phyloP scores from a whole-genome alignment of 1,140 invertebrate species.

The Sitobion miscanthi region DNA sequence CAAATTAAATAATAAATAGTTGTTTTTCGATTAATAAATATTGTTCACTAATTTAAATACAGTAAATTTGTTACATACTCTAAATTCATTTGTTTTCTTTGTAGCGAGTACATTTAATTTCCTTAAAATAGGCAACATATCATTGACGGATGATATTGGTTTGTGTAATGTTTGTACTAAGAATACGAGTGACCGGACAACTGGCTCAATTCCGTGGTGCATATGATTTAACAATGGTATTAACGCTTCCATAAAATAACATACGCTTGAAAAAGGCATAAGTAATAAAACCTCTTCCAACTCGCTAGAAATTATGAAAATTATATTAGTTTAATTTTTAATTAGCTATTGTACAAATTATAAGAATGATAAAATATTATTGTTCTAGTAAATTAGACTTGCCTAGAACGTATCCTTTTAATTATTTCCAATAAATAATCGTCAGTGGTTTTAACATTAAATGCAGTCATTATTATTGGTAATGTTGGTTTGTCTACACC shows the following conservation, averaged over 20 bases:
- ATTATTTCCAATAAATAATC: slow-evolving; percentile 85
- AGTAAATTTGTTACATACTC: slow-evolving; percentile 65
- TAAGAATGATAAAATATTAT: not conserved
- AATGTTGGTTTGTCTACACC: slow-evolving; percentile 63
- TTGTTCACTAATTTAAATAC: not conserved
- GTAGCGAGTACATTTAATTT: slow-evolving; percentile 70
- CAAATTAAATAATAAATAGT: slow-evolving; percentile 60
- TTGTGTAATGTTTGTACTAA: slow-evolving; percentile 85
- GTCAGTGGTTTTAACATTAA: slow-evolving; percentile 73
- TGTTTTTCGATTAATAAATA: slow-evolving; percentile 52
- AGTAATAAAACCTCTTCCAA: slow-evolving; percentile 87
- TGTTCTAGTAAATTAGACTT: slow-evolving; percentile 56
- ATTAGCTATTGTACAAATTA: not conserved
- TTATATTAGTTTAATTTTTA: slow-evolving; percentile 21
- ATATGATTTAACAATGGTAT: slow-evolving; percentile 71
- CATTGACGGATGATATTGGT: slow-evolving; percentile 75
- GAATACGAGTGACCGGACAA: slow-evolving; percentile 78
- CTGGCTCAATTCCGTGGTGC: slow-evolving; percentile 77
- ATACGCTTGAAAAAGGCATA: slow-evolving; percentile 82
- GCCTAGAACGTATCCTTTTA: slow-evolving; percentile 77
- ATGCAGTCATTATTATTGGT: slow-evolving; percentile 80
- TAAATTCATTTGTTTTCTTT: slow-evolving; percentile 68
- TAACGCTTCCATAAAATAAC: slow-evolving; percentile 78
- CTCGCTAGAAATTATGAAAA: slow-evolving; percentile 68
- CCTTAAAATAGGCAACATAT: slow-evolving; percentile 74